Evolutionary conservation across 2,888 invertebrate species (phyloP).

Genomic region (Athalia rosae): DNA sequence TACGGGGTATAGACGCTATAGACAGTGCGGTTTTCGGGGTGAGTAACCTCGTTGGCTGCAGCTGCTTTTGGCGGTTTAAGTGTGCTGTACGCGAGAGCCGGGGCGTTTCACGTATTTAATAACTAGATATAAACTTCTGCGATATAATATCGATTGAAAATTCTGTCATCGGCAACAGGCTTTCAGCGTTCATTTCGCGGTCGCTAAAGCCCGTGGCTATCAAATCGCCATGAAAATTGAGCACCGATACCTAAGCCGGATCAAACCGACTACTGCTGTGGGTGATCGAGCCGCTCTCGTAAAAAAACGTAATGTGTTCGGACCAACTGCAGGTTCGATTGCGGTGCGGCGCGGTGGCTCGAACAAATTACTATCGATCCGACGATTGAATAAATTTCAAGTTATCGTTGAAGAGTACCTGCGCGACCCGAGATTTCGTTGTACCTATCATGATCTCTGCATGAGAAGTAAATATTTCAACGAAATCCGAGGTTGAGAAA

Average conservation of each 20-base stretch:
- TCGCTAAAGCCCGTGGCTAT: background rate
- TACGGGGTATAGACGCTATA: background rate
- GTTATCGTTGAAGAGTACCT: slow-evolving; percentile 16
- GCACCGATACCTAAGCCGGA: slow-evolving; percentile 10
- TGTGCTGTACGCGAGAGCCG: background rate
- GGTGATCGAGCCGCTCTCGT: slow-evolving; percentile 20
- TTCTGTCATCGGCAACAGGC: slow-evolving; percentile 17
- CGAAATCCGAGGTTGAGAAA: background rate
- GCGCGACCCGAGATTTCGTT: background rate
- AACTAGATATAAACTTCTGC: background rate
- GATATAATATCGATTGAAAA: slow-evolving; percentile 4
- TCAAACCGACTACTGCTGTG: slow-evolving; percentile 27
- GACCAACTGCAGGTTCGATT: background rate
- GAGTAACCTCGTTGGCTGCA: background rate
- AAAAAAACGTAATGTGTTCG: slow-evolving; percentile 18
- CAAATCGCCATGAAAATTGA: slow-evolving; percentile 10
- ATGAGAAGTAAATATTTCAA: background rate
- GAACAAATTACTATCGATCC: slow-evolving; percentile 35
- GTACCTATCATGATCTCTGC: background rate
- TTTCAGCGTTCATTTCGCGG: background rate
- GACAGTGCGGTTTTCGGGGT: background rate
- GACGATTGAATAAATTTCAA: slow-evolving; percentile 33
- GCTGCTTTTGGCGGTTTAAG: background rate
- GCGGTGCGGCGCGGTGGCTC: slow-evolving; percentile 14
- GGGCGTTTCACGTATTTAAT: background rate